Conservation (phyloP, 2,797 vertebrate species). For the Sardinella longiceps region DNA sequence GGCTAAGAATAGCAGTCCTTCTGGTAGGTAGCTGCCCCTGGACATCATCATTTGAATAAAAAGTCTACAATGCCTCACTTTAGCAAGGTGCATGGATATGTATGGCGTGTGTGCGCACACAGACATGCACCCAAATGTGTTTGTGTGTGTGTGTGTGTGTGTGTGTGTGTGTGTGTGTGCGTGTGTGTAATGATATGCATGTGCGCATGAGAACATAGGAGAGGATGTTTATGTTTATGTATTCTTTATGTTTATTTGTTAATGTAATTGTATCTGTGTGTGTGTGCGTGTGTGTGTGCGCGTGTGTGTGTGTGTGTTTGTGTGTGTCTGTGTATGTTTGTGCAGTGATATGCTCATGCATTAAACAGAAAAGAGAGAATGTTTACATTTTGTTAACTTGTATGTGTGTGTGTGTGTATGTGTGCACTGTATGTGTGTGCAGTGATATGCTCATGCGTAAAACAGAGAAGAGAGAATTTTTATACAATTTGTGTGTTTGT, state of each 20-base stretch:
- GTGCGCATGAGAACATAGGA: too few species aligned
- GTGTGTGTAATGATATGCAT: neutral
- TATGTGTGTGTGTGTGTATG: neutral
- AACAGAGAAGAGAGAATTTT: neutral
- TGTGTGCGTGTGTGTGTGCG: too few species aligned
- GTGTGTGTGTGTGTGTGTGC: neutral
- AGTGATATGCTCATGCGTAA: neutral
- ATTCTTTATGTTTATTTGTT: too few species aligned
- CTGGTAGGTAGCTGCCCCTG: conserved; percentile 31
- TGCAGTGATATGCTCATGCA: neutral
- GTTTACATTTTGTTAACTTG: neutral
- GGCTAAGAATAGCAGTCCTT: conserved; percentile 38
- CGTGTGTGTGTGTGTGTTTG: too few species aligned
- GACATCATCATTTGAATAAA: conserved; percentile 37
- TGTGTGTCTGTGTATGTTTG: neutral
- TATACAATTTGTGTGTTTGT: neutral
- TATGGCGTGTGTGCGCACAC: neutral
- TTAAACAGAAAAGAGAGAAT: neutral
- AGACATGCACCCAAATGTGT: too few species aligned
- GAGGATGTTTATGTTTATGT: too few species aligned
- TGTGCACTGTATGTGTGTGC: neutral
- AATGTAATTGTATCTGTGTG: neutral
- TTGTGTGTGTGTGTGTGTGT: neutral
- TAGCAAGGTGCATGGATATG: neutral
- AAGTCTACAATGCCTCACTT: conserved; percentile 17